These are phyloP conservation scores for Lydus trimaculatus DNA, from an alignment of 2,888 invertebrate genomes.

Conservation along the genomic window DNA sequence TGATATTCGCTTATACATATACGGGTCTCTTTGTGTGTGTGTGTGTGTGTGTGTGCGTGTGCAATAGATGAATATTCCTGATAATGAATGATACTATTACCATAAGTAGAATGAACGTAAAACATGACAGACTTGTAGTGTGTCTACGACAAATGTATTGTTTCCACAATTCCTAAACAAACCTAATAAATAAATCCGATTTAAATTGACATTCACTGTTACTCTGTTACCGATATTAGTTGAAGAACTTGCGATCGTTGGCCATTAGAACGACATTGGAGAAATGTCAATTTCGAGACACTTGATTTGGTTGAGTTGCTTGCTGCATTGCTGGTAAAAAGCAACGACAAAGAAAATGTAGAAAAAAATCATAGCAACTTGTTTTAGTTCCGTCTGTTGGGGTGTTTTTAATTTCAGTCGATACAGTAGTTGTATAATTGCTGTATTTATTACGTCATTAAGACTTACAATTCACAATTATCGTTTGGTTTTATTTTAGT, in stretches of 20 bases:
- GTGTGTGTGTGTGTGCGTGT: too few species aligned
- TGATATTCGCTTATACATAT: background rate
- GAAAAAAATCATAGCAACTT: background rate
- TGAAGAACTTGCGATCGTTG: conserved; percentile 4
- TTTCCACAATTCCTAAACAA: conserved; percentile 52
- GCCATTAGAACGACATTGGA: conserved; percentile 10
- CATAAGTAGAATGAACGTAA: background rate
- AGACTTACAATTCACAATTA: conserved; percentile 4
- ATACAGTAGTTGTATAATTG: conserved; percentile 2
- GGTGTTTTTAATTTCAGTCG: background rate
- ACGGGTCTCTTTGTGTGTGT: conserved; percentile 15
- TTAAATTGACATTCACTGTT: conserved; percentile 51
- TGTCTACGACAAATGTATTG: conserved; percentile 59
- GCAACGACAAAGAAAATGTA: background rate
- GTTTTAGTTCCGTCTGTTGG: background rate
- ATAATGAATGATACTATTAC: background rate
- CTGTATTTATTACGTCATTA: conserved; percentile 6
- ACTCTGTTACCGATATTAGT: too few species aligned
- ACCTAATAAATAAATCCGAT: conserved; percentile 54
- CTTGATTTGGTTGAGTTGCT: conserved; percentile 8
- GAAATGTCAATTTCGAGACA: conserved; percentile 7
- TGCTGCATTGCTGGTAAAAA: too few species aligned
- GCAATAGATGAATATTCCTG: background rate
- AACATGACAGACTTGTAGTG: conserved; percentile 54
- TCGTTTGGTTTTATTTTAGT: conserved; percentile 10